Percentiles rank a stretch among this genome's conserved stretches.
These are phyloP conservation scores for Alcedo quadribrachys DNA, from an alignment of 2,797 vertebrate species.

Conservation along the genomic window DNA sequence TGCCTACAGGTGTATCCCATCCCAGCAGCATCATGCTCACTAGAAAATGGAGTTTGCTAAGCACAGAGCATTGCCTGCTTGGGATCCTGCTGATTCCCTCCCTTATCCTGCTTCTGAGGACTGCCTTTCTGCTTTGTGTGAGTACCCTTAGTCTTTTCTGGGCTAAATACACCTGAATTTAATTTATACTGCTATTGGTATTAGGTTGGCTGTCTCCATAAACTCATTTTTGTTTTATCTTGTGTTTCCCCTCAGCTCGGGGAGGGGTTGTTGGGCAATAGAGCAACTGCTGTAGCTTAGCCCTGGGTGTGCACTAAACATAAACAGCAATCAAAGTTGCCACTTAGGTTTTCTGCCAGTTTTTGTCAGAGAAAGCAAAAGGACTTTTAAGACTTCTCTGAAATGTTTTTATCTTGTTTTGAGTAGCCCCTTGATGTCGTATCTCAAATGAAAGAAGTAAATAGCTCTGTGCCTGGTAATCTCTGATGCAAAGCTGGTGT, in stretches of 20 bases:
- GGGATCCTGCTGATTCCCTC: background rate
- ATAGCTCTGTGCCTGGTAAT: background rate
- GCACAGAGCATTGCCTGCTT: too few relatives aligned
- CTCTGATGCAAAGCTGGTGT: background rate
- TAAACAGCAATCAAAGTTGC: background rate
- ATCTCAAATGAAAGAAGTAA: background rate
- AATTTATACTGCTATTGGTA: background rate
- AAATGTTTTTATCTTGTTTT: conserved; percentile 24
- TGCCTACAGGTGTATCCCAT: background rate
- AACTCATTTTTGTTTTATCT: background rate
- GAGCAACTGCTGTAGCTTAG: background rate
- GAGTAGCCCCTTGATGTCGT: background rate
- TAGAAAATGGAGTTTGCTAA: background rate
- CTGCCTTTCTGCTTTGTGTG: background rate
- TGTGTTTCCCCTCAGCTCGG: background rate
- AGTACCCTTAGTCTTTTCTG: background rate
- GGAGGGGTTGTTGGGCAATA: background rate
- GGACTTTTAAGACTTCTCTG: background rate
- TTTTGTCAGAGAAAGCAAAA: background rate
- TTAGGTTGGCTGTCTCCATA: background rate
- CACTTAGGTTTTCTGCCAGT: background rate
- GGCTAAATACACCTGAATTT: background rate
- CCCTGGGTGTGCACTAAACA: background rate
- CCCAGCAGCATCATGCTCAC: background rate
- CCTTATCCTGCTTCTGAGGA: background rate